Percentiles rank a stretch among this genome's conserved stretches.
Conservation (phyloP, 2,888 invertebrate genomes). For the Diabrotica balteata region DNA sequence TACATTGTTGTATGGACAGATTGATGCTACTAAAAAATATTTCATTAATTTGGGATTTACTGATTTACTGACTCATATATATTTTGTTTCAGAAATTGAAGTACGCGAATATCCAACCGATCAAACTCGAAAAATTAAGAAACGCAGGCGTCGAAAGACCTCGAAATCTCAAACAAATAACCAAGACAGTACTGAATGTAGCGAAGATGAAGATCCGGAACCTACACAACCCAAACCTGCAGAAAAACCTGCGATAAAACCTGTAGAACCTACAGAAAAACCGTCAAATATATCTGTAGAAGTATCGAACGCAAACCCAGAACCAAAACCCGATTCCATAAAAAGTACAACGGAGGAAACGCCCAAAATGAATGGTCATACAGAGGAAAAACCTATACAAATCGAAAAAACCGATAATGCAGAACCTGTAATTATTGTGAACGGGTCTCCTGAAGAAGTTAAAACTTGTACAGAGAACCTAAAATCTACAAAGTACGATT, state of each 20-base stretch:
- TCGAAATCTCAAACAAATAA: slow-evolving; percentile 40
- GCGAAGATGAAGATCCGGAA: slow-evolving; percentile 40
- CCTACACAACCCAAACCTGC: slow-evolving; percentile 17
- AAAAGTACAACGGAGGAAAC: slow-evolving; percentile 8
- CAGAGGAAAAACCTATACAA: neutral
- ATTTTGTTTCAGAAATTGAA: slow-evolving; percentile 38
- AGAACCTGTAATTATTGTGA: neutral
- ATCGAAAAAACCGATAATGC: neutral
- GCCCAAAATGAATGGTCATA: slow-evolving; percentile 12
- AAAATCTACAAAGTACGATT: slow-evolving; percentile 38
- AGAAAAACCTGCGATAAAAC: neutral
- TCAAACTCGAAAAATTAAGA: slow-evolving; percentile 44
- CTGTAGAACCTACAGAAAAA: slow-evolving; percentile 13
- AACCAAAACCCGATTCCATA: too few species aligned
- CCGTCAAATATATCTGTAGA: neutral
- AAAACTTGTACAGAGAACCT: slow-evolving; percentile 3
- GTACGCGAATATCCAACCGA: slow-evolving; percentile 32
- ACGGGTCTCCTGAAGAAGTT: slow-evolving; percentile 4
- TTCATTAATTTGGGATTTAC: neutral
- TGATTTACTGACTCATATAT: neutral
- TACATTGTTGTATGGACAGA: too few species aligned
- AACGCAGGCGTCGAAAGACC: slow-evolving; percentile 48
- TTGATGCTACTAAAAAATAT: too few species aligned
- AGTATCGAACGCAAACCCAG: too few species aligned
- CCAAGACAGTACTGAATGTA: slow-evolving; percentile 47